phyloP scores from a whole-genome alignment of 2,888 invertebrate species.

The Arge pagana region DNA sequence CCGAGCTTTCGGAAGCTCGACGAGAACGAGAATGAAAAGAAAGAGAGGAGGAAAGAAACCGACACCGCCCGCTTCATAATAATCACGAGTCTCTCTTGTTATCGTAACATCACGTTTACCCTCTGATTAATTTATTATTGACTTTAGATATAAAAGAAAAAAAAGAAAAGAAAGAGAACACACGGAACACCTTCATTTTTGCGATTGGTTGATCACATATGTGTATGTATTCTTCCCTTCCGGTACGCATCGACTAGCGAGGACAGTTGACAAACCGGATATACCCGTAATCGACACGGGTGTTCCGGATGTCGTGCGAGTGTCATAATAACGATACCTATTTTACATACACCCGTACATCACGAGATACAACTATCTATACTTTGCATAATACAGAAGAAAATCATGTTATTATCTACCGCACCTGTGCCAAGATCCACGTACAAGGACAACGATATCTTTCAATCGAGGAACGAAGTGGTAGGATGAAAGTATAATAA shows the following conservation, averaged over 20 bases:
- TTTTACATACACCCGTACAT: neutral
- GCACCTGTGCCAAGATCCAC: too few relatives aligned
- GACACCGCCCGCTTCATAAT: neutral
- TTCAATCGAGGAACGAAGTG: too few relatives aligned
- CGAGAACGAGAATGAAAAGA: too few relatives aligned
- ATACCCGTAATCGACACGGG: neutral
- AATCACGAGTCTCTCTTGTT: neutral
- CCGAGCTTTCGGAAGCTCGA: too few relatives aligned
- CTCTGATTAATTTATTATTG: slow-evolving; percentile 16
- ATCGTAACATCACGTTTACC: slow-evolving; percentile 7
- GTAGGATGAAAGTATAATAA: too few relatives aligned
- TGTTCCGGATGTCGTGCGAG: neutral
- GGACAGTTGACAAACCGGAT: neutral
- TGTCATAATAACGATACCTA: neutral
- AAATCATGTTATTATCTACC: too few relatives aligned
- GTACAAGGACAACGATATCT: too few relatives aligned
- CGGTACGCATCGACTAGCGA: slow-evolving; percentile 10
- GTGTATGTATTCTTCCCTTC: slow-evolving; percentile 14
- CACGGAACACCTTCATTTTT: neutral
- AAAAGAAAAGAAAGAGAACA: neutral
- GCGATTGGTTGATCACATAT: slow-evolving; percentile 9
- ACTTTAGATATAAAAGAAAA: slow-evolving; percentile 9
- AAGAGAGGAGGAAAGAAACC: too few relatives aligned
- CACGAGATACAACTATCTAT: slow-evolving; percentile 7
- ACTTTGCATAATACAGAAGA: too few relatives aligned